phyloP scores from a whole-genome alignment of 2,113 vertebrate genomes.

The Mus pahari region DNA sequence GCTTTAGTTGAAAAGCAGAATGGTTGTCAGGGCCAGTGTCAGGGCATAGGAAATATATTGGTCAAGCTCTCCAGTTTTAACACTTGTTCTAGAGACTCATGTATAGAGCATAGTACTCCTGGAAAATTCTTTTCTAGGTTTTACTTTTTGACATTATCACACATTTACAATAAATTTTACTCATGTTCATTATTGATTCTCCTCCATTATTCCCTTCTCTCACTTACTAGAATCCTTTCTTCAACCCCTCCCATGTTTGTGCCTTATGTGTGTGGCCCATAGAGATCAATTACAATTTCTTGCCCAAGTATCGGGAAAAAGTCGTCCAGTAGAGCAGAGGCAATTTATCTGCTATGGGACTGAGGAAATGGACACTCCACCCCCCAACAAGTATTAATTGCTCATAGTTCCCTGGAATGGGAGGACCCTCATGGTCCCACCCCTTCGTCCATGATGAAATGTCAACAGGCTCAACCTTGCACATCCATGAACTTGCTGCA shows the following conservation, averaged over 20 bases:
- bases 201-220: too few species aligned
- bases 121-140: background rate
- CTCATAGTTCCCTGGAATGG: too few species aligned
- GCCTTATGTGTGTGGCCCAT: background rate
- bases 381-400: background rate
- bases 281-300: background rate
- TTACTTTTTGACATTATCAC: background rate
- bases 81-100: background rate
- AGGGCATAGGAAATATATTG: background rate
- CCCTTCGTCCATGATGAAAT: background rate
- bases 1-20: background rate
- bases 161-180: background rate
- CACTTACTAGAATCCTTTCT: too few species aligned
- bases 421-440: too few species aligned
- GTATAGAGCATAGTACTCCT: too few species aligned
- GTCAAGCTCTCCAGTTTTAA: background rate
- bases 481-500: background rate
- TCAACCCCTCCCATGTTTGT: background rate
- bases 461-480: background rate
- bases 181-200: background rate
- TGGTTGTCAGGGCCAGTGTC: rapidly evolving
- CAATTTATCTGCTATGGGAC: background rate
- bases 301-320: background rate
- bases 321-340: background rate
- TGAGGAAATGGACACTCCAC: background rate